These are phyloP conservation scores for Hyposmocoma kahamanoa DNA, from an alignment of 1,140 invertebrate genomes.

Conservation along the genomic window DNA sequence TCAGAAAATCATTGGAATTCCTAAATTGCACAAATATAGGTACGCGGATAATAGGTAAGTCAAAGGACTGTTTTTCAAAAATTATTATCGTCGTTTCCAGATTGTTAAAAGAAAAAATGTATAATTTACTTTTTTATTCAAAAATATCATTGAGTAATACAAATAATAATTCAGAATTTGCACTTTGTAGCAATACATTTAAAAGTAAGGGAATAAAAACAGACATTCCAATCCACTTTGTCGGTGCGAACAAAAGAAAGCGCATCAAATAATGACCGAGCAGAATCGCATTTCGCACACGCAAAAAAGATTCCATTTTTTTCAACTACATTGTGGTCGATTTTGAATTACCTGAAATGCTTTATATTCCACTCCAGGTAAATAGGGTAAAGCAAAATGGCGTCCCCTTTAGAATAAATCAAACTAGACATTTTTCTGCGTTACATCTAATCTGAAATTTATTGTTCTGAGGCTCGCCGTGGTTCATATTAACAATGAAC, in stretches of 20 bases:
- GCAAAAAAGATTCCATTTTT: conserved; percentile 40
- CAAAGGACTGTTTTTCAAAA: too few relatives aligned
- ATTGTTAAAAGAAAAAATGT: too few relatives aligned
- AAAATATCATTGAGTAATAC: too few relatives aligned
- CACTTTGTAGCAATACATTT: too few relatives aligned
- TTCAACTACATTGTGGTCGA: conserved; percentile 53
- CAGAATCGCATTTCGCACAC: conserved; percentile 48
- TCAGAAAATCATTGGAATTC: too few relatives aligned
- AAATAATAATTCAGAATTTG: too few relatives aligned
- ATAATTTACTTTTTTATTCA: too few relatives aligned
- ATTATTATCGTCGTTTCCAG: too few relatives aligned
- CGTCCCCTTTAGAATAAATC: conserved; percentile 51
- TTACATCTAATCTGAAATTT: conserved; percentile 72
- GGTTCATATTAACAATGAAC: conserved; percentile 65
- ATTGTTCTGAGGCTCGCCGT: conserved; percentile 58
- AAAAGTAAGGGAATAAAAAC: conserved; percentile 2
- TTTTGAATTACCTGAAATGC: conserved; percentile 48
- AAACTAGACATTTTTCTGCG: conserved; percentile 43
- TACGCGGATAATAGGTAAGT: too few relatives aligned
- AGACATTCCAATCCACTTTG: conserved; percentile 20
- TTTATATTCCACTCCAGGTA: conserved; percentile 54
- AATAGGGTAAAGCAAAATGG: conserved; percentile 49
- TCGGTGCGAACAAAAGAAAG: conserved; percentile 40
- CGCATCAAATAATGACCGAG: conserved; percentile 36
- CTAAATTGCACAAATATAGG: too few relatives aligned